Conservation (phyloP, 2,797 vertebrate genomes). For the Balearica regulorum region DNA sequence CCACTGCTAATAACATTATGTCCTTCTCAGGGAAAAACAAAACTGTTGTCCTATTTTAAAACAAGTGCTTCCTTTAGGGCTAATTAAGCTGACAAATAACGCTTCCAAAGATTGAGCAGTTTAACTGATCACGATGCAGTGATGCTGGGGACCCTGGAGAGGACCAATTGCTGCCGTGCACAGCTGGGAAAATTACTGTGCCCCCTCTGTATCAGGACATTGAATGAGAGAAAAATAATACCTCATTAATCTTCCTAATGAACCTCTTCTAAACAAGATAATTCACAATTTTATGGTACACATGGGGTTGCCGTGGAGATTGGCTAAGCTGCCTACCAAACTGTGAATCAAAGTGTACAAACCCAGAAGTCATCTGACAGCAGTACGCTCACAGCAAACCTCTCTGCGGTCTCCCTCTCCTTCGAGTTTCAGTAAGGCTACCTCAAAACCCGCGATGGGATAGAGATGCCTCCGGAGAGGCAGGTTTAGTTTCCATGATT, state of each 20-base stretch:
- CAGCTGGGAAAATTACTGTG: constrained; percentile 42
- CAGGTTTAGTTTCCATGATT: fast-evolving
- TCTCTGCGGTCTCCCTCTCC: no score
- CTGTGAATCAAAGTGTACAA: neutral
- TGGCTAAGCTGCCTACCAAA: neutral
- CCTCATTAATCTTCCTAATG: constrained; percentile 56
- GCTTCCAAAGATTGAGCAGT: constrained; percentile 22
- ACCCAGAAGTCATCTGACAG: neutral
- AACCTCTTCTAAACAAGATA: constrained; percentile 34
- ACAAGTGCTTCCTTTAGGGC: constrained; percentile 66
- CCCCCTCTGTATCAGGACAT: neutral
- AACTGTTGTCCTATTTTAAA: constrained; percentile 64
- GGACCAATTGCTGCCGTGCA: constrained; percentile 2
- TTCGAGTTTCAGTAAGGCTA: fast-evolving
- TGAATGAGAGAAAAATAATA: neutral
- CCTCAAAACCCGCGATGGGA: neutral
- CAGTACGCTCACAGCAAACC: neutral
- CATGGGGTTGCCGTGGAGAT: constrained; percentile 11
- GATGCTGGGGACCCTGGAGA: constrained; percentile 13
- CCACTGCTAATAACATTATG: constrained; percentile 20
- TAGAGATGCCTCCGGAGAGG: fast-evolving
- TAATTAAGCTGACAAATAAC: constrained; percentile 71
- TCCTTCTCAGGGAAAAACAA: constrained; percentile 51
- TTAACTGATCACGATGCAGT: neutral
- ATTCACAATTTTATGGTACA: constrained; percentile 7